These are phyloP conservation scores for Cirrhinus mrigala DNA, from an alignment of 2,797 vertebrate species.

Conservation along the genomic window DNA sequence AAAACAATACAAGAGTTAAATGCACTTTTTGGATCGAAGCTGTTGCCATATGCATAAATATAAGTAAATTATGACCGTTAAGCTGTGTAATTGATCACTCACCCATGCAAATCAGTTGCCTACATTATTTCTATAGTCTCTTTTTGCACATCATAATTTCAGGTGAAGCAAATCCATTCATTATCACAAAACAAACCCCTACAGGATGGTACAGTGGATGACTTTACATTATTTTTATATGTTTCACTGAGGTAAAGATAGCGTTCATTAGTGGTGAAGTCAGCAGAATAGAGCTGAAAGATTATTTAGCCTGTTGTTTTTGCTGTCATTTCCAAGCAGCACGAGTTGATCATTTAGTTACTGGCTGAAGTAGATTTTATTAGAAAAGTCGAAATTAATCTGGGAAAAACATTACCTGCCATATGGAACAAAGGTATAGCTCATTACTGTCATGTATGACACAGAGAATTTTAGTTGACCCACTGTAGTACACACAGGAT, in stretches of 20 bases:
- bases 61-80: neutral
- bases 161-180: neutral
- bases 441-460: constrained; percentile 12
- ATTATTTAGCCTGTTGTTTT: neutral
- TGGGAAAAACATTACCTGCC: neutral
- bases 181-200: neutral
- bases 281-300: neutral
- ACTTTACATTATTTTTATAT: neutral
- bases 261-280: constrained; percentile 13
- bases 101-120: neutral
- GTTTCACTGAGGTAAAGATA: neutral
- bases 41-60: neutral
- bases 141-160: no score
- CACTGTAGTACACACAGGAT: neutral
- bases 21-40: neutral
- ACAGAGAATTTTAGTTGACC: neutral
- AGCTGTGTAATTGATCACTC: neutral
- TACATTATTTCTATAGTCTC: neutral
- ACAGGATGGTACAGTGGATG: neutral
- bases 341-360: neutral
- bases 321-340: neutral
- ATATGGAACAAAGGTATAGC: neutral
- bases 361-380: neutral
- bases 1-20: neutral
- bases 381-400: neutral